Evolutionary conservation across 2,888 invertebrate species (phyloP).

Genomic region (Parnassius mnemosyne): DNA sequence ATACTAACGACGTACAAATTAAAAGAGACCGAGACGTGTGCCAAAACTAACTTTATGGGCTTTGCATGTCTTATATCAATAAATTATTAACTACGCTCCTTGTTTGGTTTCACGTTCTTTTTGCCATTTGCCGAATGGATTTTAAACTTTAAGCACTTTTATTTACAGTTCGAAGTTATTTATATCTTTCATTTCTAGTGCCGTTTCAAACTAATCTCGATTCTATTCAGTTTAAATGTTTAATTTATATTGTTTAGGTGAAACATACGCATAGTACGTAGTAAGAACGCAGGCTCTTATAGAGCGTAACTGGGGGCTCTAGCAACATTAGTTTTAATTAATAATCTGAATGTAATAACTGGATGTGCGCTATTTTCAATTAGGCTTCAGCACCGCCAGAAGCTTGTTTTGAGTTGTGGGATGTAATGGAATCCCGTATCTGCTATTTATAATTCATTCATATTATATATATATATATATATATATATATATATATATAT

Average conservation of each 20-base stretch:
- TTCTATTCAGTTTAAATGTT: constrained; percentile 53
- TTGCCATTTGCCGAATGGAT: constrained; percentile 56
- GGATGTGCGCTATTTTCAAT: constrained; percentile 70
- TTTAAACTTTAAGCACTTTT: constrained; percentile 54
- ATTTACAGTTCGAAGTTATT: constrained; percentile 58
- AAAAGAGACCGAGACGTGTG: constrained; percentile 76
- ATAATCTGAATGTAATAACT: constrained; percentile 66
- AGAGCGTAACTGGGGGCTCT: constrained; percentile 65
- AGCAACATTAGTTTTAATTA: constrained; percentile 77
- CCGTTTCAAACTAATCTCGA: constrained; percentile 65
- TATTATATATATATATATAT: no score
- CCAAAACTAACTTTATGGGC: constrained; percentile 79
- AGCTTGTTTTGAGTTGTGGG: constrained; percentile 71
- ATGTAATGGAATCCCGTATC: constrained; percentile 58
- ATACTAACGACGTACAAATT: constrained; percentile 78
- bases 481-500: no score
- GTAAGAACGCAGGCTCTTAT: constrained; percentile 37
- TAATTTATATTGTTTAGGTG: constrained; percentile 59
- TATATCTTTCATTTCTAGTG: constrained; percentile 36
- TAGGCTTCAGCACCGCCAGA: constrained; percentile 60
- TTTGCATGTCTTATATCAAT: constrained; percentile 80
- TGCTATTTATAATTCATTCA: neutral
- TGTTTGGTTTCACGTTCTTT: constrained; percentile 75
- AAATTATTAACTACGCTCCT: constrained; percentile 79
- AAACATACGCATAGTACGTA: constrained; percentile 53